Evolutionary conservation across 2,113 vertebrate species (phyloP).

Genomic region (Oryzias melastigma): DNA sequence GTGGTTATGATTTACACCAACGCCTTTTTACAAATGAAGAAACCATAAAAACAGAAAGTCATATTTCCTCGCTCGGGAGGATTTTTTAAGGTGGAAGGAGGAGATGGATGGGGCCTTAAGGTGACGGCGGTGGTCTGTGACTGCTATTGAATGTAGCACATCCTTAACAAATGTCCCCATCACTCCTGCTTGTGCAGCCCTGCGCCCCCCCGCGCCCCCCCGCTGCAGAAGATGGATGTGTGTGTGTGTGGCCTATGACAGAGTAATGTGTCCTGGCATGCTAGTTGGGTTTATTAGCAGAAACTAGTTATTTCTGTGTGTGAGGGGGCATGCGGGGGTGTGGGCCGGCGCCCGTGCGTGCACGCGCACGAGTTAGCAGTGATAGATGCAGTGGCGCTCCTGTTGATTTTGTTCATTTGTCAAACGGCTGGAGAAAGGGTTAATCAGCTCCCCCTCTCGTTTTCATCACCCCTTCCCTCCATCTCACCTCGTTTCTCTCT

Average conservation of each 20-base stretch:
- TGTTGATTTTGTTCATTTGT: constrained; percentile 77
- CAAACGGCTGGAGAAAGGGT: constrained; percentile 72
- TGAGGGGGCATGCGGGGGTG: too few relatives aligned
- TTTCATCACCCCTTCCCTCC: constrained; percentile 27
- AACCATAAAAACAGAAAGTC: constrained; percentile 64
- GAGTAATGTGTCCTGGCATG: constrained; percentile 73
- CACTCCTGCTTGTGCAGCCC: constrained; percentile 31
- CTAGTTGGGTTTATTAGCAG: constrained; percentile 80
- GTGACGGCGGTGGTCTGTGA: constrained; percentile 64
- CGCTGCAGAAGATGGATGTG: constrained; percentile 66
- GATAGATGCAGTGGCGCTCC: constrained; percentile 66
- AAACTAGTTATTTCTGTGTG: constrained; percentile 75
- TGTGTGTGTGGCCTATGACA: constrained; percentile 73
- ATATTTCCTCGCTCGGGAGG: constrained; percentile 61
- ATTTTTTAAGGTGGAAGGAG: constrained; percentile 15
- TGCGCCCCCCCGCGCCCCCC: constrained; percentile 14
- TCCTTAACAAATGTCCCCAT: constrained; percentile 71
- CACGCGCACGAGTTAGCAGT: constrained; percentile 39
- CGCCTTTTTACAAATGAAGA: constrained; percentile 62
- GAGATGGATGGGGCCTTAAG: constrained; percentile 66
- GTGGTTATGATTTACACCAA: constrained; percentile 35
- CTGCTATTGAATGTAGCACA: constrained; percentile 56
- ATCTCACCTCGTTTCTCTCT: background rate
- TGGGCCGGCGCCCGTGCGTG: constrained; percentile 30
- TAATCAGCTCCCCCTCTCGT: constrained; percentile 71